Evolutionary conservation across 2,888 invertebrate genomes (phyloP), one percentile per base, ranked within the genome.

Genomic region (Drosophila greeni): DNA sequence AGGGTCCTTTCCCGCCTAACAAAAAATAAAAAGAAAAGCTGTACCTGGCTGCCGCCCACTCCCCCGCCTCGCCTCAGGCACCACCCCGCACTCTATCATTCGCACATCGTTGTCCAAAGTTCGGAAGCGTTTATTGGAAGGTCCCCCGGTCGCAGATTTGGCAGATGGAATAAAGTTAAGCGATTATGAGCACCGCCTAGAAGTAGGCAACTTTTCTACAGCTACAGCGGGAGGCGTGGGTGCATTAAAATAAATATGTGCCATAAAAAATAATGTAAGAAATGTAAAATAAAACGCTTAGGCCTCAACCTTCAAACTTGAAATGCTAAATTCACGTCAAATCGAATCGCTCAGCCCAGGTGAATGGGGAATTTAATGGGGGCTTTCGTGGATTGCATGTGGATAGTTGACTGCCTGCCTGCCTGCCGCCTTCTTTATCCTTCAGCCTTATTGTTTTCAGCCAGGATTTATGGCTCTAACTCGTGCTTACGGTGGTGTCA

Each of bases 101-200:
- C 68, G 79, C 84, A 79, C 79, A 74, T 83, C 84, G 79, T 78
- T 79, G 79, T 52, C 31, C 31, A 77, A 78, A 82, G 75, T 78
- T 78, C 61, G 68, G 53, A 66, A 61, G 62, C 70, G 70, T 80
- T 75, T 78, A 77, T 78, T 76, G 83, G 75, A 75, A 81, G 67
- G 29, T 54, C 52, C 42, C 29, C 34, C 36, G 11, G 16, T 9
- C 29, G 39, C 34, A n/a, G n/a, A n/a, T 36, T 18, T 18, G 31
- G 16, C 56, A 55, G 60, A 64, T 47, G 56, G 59, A 62, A 73
- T 73, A 77, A 71, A 58, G 54, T 66, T 56, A 52, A 57, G 66
- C 67, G 57, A 66, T 82, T 64, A 65, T 72, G 61, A 42, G 47
- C 39, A 57, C 66, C 20, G 70, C 80, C 72, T 73, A 80, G 75